Evolutionary conservation across 2,888 invertebrate species (phyloP), one percentile per base, ranked within the genome.

Genomic region (Bombyx huttoni): DNA sequence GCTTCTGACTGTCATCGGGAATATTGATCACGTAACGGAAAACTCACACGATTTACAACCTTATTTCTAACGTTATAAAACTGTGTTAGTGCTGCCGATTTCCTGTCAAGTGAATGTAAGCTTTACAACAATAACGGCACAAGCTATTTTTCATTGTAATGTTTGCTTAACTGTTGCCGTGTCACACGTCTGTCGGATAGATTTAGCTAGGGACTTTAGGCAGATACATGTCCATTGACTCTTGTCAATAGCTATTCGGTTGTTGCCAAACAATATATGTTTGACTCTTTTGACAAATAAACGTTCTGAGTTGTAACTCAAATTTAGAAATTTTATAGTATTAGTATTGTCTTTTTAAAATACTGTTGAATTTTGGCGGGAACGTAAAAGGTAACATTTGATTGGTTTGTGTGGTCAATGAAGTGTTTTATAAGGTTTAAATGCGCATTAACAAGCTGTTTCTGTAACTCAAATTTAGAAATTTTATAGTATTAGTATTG

Each of bases 171-270:
- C 34, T 10, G 33, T 33, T 45, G 35, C 46, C n/a, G 8, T n/a
- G n/a, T 12, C 14, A 14, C 34, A 24, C 46, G 70, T 71, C 78
- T 80, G 81, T 69, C 67, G 68, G 63, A 83, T 81, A 74, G 79
- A 80, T 82, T 81, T 75, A 73, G 75, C 70, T 58, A 56, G 68
- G 78, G 75, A 40, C 68, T 79, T 73, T 75, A 73, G 71, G 71
- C 68, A 70, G 73, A 77, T 74, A 72, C 72, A 77, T 76, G 74
- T 67, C 74, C 67, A 64, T 66, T 70, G 61, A 40, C 2, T 61
- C 60, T 59, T 66, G 69, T 72, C 72, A 65, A 60, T 68, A 63
- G 70, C 65, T 67, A 72, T 71, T 67, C 64, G 60, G 58, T 61
- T 56, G 64, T 63, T 62, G 56, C 51, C 59, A 61, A 69, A 66